phyloP scores from a whole-genome alignment of 2,888 invertebrate genomes.

The Drosophila robusta region DNA sequence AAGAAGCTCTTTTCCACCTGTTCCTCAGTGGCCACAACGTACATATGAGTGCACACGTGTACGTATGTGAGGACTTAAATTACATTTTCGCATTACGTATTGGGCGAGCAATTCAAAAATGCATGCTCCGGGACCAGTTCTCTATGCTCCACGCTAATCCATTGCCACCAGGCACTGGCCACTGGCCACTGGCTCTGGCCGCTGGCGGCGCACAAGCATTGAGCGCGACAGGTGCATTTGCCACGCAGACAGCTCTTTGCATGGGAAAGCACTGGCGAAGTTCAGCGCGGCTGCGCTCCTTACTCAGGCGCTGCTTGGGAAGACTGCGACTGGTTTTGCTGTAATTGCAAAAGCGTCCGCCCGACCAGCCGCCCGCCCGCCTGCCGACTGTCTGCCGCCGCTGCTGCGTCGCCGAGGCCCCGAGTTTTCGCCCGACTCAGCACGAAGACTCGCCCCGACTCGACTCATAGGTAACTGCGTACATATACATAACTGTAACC shows the following conservation, averaged over 20 bases:
- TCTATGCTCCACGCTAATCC: neutral
- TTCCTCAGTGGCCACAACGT: neutral
- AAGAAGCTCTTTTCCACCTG: neutral
- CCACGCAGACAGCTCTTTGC: slow-evolving; percentile 61
- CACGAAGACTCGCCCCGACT: slow-evolving; percentile 5
- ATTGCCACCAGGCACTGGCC: neutral
- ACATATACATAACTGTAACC: slow-evolving; percentile 39
- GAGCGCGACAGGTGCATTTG: slow-evolving; percentile 72
- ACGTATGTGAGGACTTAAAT: slow-evolving; percentile 2
- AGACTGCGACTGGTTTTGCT: slow-evolving; percentile 49
- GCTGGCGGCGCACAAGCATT: slow-evolving; percentile 56
- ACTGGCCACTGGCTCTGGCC: slow-evolving; percentile 17
- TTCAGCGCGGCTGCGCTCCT: slow-evolving; percentile 11
- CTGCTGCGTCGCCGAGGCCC: neutral
- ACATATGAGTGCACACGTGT: too few species aligned
- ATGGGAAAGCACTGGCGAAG: slow-evolving; percentile 17
- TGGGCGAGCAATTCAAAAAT: slow-evolving; percentile 2
- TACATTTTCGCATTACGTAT: neutral
- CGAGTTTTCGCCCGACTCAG: slow-evolving; percentile 12
- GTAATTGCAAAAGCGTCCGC: slow-evolving; percentile 34
- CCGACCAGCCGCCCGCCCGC: neutral
- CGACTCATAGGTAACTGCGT: slow-evolving; percentile 18
- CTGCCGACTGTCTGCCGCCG: neutral
- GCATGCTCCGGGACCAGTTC: slow-evolving; percentile 30
- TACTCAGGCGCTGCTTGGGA: slow-evolving; percentile 21